Evolutionary conservation across 2,797 vertebrate genomes (phyloP).

Genomic region (Amazonetta brasiliensis): DNA sequence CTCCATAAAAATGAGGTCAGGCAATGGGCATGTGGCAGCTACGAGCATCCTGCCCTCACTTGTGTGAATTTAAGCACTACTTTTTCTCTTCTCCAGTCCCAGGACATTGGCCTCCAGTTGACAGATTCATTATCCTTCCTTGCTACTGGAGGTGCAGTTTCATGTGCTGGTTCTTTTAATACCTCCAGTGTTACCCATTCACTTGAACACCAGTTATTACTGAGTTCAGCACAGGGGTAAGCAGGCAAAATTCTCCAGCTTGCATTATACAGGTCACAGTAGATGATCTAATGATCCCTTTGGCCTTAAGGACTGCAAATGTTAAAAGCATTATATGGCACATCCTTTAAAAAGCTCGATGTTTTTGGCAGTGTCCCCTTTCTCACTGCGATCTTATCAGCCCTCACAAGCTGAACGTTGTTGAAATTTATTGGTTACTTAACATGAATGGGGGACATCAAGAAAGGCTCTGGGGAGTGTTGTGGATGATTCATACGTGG

Average conservation of each 20-base stretch:
- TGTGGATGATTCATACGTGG: constrained; percentile 56
- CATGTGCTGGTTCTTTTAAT: constrained; percentile 20
- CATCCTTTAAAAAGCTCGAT: constrained; percentile 44
- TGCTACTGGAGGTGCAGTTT: constrained; percentile 23
- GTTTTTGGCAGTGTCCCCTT: constrained; percentile 60
- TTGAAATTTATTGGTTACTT: constrained; percentile 46
- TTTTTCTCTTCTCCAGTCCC: constrained; percentile 1
- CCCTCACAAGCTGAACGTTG: background rate
- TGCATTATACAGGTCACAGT: constrained; percentile 13
- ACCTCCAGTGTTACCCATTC: background rate
- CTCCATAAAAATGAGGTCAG: background rate
- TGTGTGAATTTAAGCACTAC: background rate
- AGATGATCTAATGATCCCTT: constrained; percentile 61
- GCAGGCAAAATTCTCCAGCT: constrained; percentile 23
- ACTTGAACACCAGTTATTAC: background rate
- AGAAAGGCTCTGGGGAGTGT: constrained; percentile 15
- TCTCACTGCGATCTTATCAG: constrained; percentile 61
- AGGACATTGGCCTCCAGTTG: background rate
- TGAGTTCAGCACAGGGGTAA: constrained; percentile 3
- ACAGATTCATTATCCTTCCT: constrained; percentile 34
- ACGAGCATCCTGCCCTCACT: background rate
- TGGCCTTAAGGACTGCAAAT: constrained; percentile 42
- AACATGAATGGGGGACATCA: constrained; percentile 14
- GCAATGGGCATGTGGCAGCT: background rate
- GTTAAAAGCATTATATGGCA: constrained; percentile 63